These are phyloP conservation scores for Tetanocera ferruginea DNA, from an alignment of 2,888 invertebrate species.

Conservation along the genomic window DNA sequence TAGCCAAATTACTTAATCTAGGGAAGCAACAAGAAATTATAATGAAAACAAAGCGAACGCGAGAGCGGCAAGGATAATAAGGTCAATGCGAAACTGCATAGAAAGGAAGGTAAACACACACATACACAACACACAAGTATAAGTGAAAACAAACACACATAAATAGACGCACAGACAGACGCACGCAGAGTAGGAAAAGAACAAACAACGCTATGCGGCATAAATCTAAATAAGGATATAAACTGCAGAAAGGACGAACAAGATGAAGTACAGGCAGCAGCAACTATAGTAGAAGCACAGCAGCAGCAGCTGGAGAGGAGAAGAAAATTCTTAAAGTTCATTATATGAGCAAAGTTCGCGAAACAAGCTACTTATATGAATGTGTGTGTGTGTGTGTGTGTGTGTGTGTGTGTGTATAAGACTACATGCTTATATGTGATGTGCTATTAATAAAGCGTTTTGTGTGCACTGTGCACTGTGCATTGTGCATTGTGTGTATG, in stretches of 20 bases:
- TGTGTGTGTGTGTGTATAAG: background rate
- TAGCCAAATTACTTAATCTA: conserved; percentile 14
- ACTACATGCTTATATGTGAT: background rate
- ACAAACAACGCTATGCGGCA: conserved; percentile 24
- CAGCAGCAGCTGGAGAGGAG: background rate
- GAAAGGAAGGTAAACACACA: background rate
- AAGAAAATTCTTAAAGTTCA: conserved; percentile 15
- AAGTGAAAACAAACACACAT: background rate
- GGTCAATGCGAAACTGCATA: conserved; percentile 27
- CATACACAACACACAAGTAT: background rate
- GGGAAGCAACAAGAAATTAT: conserved; percentile 9
- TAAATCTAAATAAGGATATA: conserved; percentile 11
- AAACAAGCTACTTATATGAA: background rate
- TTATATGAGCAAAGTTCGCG: background rate
- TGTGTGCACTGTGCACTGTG: background rate
- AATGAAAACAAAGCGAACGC: conserved; percentile 11
- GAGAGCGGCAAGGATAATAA: conserved; percentile 12
- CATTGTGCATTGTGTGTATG: background rate
- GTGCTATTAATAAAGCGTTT: background rate
- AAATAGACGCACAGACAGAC: background rate
- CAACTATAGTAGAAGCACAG: conserved; percentile 2
- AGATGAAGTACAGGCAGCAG: background rate
- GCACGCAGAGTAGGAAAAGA: background rate
- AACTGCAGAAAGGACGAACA: conserved; percentile 11
- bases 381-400: background rate